Conservation (phyloP, 2,797 vertebrate species). For the Cottoperca gobio region DNA sequence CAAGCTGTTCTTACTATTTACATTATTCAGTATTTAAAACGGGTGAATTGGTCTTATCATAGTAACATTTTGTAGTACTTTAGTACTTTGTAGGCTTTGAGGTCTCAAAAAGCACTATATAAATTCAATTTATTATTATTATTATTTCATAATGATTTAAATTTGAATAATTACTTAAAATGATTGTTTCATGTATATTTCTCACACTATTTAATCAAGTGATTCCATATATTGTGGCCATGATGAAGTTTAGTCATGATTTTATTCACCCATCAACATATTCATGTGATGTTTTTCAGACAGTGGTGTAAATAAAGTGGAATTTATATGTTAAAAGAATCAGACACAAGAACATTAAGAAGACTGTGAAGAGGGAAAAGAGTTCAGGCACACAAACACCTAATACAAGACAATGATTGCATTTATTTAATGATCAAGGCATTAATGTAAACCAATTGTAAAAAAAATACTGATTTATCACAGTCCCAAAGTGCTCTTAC, state of each 20-base stretch:
- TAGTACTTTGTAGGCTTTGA: no score
- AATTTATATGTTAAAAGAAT: no score
- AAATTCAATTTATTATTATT: no score
- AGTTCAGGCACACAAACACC: not conserved
- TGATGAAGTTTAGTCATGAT: no score
- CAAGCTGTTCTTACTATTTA: not conserved
- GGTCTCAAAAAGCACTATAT: no score
- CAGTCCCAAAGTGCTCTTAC: not conserved
- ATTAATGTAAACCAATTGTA: slow-evolving; percentile 40
- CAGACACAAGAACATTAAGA: not conserved
- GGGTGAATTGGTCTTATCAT: no score
- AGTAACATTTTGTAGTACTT: no score
- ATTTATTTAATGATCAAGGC: slow-evolving; percentile 49
- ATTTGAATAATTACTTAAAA: not conserved
- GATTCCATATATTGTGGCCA: no score
- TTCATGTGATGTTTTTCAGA: no score
- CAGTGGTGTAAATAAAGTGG: no score
- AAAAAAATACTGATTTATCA: slow-evolving; percentile 29
- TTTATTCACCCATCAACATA: no score
- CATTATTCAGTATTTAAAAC: not conserved
- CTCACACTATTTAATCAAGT: not conserved
- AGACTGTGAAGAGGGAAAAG: not conserved
- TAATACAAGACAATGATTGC: slow-evolving; percentile 7
- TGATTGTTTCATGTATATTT: not conserved
- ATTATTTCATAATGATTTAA: not conserved